These are phyloP conservation scores for Oreochromis grahami DNA, from an alignment of 2,797 vertebrate species.

Conservation along the genomic window DNA sequence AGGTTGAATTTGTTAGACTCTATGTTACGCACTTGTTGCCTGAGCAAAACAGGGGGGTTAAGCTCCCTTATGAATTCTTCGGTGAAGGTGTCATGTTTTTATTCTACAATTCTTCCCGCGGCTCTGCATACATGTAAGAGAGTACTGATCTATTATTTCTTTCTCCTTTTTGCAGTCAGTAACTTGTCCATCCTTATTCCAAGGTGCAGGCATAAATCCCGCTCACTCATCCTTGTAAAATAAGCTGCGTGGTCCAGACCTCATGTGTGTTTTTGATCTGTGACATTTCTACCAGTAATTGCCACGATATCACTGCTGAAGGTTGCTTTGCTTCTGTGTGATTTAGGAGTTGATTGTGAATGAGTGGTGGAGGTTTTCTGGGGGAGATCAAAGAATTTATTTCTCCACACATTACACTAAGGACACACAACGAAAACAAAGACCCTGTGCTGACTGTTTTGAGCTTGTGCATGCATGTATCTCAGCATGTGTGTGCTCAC, in stretches of 20 bases:
- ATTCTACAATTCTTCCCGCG: neutral
- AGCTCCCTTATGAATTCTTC: neutral
- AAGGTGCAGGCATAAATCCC: neutral
- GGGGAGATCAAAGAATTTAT: constrained; percentile 27
- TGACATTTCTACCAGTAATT: constrained; percentile 65
- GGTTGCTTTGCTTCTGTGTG: neutral
- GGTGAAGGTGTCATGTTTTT: neutral
- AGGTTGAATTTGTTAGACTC: neutral
- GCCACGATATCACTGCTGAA: constrained; percentile 20
- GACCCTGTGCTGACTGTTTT: neutral
- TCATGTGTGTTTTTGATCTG: constrained; percentile 41
- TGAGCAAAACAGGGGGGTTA: neutral
- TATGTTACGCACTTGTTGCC: neutral
- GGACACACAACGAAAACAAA: neutral
- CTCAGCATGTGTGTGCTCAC: neutral
- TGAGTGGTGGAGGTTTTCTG: neutral
- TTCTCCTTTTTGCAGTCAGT: neutral
- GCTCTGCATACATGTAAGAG: neutral
- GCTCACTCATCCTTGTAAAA: constrained; percentile 25
- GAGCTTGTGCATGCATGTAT: neutral
- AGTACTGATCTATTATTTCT: neutral
- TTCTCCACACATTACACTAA: constrained; percentile 11
- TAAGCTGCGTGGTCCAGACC: constrained; percentile 10
- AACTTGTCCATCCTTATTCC: neutral
- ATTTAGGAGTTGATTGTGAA: constrained; percentile 30